Evolutionary conservation across 2,888 invertebrate genomes (phyloP).

Genomic region (Drosophila quinaria): DNA sequence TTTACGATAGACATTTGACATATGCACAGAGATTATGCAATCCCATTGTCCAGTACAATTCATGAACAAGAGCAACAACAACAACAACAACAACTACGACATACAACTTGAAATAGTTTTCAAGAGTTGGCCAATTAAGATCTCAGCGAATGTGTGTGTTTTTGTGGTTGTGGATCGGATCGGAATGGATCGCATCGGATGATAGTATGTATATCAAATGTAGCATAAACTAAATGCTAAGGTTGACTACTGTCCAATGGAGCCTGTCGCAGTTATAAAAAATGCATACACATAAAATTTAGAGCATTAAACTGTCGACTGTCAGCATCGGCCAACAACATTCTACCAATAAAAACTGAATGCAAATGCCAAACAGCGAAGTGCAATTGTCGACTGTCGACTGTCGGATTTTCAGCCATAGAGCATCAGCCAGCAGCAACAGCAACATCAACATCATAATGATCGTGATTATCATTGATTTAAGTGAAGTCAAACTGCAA

Average conservation of each 20-base stretch:
- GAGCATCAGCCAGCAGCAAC: slow-evolving; percentile 33
- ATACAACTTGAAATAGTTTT: slow-evolving; percentile 18
- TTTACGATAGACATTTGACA: slow-evolving; percentile 52
- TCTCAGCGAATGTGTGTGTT: slow-evolving; percentile 50
- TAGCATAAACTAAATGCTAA: slow-evolving; percentile 76
- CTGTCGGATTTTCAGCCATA: slow-evolving; percentile 23
- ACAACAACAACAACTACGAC: slow-evolving; percentile 19
- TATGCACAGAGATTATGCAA: slow-evolving; percentile 70
- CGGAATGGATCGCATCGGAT: slow-evolving; percentile 13
- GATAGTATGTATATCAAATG: slow-evolving; percentile 45
- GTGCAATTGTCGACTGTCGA: slow-evolving; percentile 49
- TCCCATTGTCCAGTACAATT: slow-evolving; percentile 72
- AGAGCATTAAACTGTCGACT: slow-evolving; percentile 78
- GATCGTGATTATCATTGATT: slow-evolving; percentile 68
- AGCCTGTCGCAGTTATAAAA: slow-evolving; percentile 47
- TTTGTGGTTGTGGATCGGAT: slow-evolving; percentile 10
- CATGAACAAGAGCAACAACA: slow-evolving; percentile 67
- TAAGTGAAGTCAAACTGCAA: slow-evolving; percentile 60
- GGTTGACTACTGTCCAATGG: slow-evolving; percentile 69
- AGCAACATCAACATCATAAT: slow-evolving; percentile 29
- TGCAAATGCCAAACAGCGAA: slow-evolving; percentile 81
- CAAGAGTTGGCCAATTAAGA: slow-evolving; percentile 69
- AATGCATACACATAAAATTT: slow-evolving; percentile 75
- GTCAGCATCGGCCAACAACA: slow-evolving; percentile 43
- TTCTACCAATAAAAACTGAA: slow-evolving; percentile 58